Base-by-base conservation (phyloP, 2,113 vertebrate genomes). In the Pithys albifrons region DNA sequence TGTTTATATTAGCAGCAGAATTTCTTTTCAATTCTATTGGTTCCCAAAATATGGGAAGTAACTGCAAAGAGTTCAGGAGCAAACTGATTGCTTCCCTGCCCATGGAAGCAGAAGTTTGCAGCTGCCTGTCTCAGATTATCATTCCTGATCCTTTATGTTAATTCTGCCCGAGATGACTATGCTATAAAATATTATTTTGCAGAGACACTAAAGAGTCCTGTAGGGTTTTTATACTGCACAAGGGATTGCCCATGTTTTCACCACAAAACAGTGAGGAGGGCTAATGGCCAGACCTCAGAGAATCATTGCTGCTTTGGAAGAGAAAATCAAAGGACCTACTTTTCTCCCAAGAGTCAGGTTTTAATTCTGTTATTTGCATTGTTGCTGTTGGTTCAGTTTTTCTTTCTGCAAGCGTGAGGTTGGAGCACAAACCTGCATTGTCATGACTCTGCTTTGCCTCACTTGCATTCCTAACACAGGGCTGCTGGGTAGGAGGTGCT, bases 381-480 rank as follows among this genome's bases (percentile, higher is more conserved):
- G 74, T 70, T 74, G 62, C 37, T 67, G 45, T 39, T 31, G 35
- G 6, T 17, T 74, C 25, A 49, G 8, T 31, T 55, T 81, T 67
- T 14, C 12, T 77, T 29, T 48, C 62, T 19, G 31, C 39, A 35
- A 45, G 10, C 1, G 11, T n/a, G 33, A 6, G 5, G 31, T 14
- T 28, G 31, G 12, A 51, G 17, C 6, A 46, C 29, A 41, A 43
- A 72, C 13, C 43, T 16, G 33, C 31, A 2, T 2, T 62, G n/a
- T 28, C 74, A 25, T 0, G 0, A 1, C 27, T 35, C 35, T 0
- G 4, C 48, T n/a, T 43, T 58, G 57, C 51, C 45, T 92, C 1
- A 2, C 35, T 57, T 23, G 17, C 17, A 1, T 35, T 19, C 24
- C 43, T n/a, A 41, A 0, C 1, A 0, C 0, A 0, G 43, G n/a